These are phyloP conservation scores for Drosophila koepferae DNA, from an alignment of 2,888 invertebrate genomes.

Conservation along the genomic window DNA sequence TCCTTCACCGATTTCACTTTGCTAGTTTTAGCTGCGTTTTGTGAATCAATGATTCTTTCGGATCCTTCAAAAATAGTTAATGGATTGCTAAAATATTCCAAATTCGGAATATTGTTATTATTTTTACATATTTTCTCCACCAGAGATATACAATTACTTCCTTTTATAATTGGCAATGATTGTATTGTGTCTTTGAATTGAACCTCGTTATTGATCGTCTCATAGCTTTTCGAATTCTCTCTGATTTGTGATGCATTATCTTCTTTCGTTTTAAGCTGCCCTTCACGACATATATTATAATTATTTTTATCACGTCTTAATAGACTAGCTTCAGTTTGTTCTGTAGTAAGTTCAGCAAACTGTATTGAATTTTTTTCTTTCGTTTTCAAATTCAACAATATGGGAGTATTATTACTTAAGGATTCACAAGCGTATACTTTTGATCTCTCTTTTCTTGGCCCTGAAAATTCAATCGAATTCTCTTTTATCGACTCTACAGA, in stretches of 20 bases:
- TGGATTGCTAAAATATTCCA: slow-evolving; percentile 18
- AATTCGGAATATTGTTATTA: slow-evolving; percentile 14
- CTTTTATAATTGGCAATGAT: not conserved
- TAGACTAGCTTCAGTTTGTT: not conserved
- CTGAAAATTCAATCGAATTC: not conserved
- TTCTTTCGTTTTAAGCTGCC: not conserved
- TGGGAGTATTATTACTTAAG: not conserved
- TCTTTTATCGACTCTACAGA: not conserved
- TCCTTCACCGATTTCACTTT: slow-evolving; percentile 83
- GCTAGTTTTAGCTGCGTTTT: slow-evolving; percentile 29
- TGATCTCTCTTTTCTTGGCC: not conserved
- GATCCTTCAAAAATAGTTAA: slow-evolving; percentile 40
- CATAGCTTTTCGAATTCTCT: not conserved
- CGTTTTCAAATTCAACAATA: not conserved
- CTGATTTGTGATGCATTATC: slow-evolving; percentile 2
- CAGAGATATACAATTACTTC: slow-evolving; percentile 5
- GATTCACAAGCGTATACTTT: not conserved
- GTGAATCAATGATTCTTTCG: not conserved
- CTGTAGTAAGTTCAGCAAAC: slow-evolving; percentile 1
- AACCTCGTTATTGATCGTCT: not conserved
- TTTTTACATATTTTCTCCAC: not conserved
- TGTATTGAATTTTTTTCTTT: not conserved
- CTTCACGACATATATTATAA: not conserved
- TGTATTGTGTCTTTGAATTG: not conserved
- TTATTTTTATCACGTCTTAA: not conserved